These are phyloP conservation scores for Zophobas morio DNA, from an alignment of 1,140 invertebrate species.

Conservation along the genomic window DNA sequence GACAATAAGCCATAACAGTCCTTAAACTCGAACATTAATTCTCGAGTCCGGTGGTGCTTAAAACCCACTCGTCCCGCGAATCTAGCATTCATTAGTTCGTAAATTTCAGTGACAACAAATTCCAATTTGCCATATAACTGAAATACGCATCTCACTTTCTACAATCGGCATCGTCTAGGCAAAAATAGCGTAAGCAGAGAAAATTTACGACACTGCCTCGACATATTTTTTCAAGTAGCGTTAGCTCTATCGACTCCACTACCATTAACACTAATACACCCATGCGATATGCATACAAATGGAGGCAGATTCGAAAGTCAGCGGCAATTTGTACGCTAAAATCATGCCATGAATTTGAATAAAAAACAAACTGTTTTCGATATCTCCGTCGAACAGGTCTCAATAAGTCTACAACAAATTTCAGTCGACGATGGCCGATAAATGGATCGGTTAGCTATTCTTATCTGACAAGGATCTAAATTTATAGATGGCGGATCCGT, in stretches of 20 bases:
- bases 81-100: too few species aligned
- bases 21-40: too few species aligned
- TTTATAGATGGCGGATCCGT: constrained; percentile 1
- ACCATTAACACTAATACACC: neutral
- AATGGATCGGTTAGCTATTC: neutral
- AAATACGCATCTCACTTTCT: too few species aligned
- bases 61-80: too few species aligned
- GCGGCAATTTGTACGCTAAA: constrained; percentile 20
- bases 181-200: too few species aligned
- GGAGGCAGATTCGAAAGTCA: constrained; percentile 22
- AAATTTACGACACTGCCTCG: too few species aligned
- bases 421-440: neutral
- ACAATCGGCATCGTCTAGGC: too few species aligned
- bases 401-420: constrained; percentile 4
- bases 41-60: too few species aligned
- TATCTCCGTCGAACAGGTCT: constrained; percentile 7
- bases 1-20: too few species aligned
- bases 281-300: constrained; percentile 30
- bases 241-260: neutral
- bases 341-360: neutral
- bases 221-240: neutral
- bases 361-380: constrained; percentile 13
- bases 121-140: too few species aligned
- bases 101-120: too few species aligned
- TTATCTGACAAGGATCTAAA: neutral